Base-by-base conservation (phyloP, 64 coral and sea anemone species). In the Exaiptasia diaphana region DNA sequence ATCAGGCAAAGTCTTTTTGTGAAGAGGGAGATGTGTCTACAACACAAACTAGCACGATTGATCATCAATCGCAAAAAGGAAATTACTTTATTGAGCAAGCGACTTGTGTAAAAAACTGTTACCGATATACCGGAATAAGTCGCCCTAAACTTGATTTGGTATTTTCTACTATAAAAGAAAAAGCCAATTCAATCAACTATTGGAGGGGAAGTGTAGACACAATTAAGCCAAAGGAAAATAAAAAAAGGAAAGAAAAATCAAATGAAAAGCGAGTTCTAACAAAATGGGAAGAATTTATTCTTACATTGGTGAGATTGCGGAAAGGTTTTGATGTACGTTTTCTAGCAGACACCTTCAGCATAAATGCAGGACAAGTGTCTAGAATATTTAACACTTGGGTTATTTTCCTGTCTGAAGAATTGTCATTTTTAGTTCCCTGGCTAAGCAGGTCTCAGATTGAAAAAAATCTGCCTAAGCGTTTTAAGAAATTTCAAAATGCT, bases 371-470 rank as follows among this genome's bases (percentile, higher is more conserved):
- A 3, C 82, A 85, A 17, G 79, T 82, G 13, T 83, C 81, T 17
- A 52, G 48, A 74, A 74, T 84, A 25, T 74, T 25, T 28, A 84
- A 36, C 45, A 84, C 81, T 26, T 84, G 81, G 81, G 30, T 84
- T 32, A 73, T 44, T 2, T 74, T 84, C n/a, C 52, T 84, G 6
- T 53, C 64, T 2, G 18, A 21, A 27, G 81, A 85, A 75, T 22
- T 85, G 13, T 73, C 82, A 17, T 75, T 85, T 37, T 49, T 64
- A 34, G 82, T 85, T 62, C 82, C 82, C 12, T 85, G 82, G 82
- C 70, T 70, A 13, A 44, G 27, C 15, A 34, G n/a, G 54, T n/a
- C 37, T 28, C n/a, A 83, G 46, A 27, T 83, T 18, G 49, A 25
- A 58, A 85, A 64, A 43, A 10, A 20, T 31, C n/a, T 85, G 10